These are phyloP conservation scores for Cephus nigrinus DNA, from an alignment of 2,888 invertebrate species.

Conservation along the genomic window DNA sequence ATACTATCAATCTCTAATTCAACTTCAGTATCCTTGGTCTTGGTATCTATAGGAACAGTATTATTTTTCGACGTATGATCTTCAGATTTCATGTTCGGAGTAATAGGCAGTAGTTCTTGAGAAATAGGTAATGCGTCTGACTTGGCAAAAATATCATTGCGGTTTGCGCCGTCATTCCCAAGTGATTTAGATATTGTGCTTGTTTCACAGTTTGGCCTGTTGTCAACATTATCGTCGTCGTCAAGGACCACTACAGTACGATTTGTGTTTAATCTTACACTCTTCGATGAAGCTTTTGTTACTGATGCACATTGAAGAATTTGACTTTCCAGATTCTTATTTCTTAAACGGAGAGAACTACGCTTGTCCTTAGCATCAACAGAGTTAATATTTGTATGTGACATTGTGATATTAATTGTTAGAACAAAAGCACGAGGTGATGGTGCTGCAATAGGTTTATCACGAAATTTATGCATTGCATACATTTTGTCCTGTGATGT, in stretches of 20 bases:
- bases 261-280: not conserved
- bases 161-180: not conserved
- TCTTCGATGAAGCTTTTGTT: not conserved
- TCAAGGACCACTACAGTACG: not conserved
- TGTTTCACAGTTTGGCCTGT: not conserved
- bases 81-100: not conserved
- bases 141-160: not conserved
- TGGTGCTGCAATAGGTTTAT: conserved; percentile 45
- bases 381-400: not conserved
- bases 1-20: not conserved
- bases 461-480: conserved; percentile 56
- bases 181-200: not conserved
- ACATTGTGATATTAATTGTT: conserved; percentile 42
- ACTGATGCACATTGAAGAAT: not conserved
- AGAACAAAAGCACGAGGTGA: conserved; percentile 56
- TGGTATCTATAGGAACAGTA: not conserved
- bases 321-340: not conserved
- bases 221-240: not conserved
- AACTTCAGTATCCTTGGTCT: not conserved
- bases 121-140: not conserved
- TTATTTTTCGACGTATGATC: not conserved
- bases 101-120: not conserved
- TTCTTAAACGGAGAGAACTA: not conserved
- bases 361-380: not conserved
- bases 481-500: conserved; percentile 61